Percentiles rank a stretch among this genome's conserved stretches.
phyloP scores from a whole-genome alignment of 2,113 vertebrate genomes.

The Athene cunicularia region DNA sequence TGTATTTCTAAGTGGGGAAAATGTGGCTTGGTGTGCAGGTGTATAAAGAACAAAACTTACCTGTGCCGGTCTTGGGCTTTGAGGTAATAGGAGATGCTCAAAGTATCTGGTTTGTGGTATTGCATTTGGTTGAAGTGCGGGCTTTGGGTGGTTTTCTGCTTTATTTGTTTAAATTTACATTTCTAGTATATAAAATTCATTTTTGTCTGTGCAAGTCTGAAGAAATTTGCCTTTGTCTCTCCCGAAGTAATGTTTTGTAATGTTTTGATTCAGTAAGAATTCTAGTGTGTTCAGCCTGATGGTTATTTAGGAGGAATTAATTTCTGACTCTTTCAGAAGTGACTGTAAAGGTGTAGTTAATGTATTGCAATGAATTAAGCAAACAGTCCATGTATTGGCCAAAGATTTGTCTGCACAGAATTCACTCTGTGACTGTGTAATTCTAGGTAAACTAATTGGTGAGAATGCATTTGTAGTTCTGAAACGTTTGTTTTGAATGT shows the following conservation, averaged over 20 bases:
- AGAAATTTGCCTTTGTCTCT: neutral
- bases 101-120: neutral
- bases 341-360: neutral
- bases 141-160: conserved; percentile 1
- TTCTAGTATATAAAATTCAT: conserved; percentile 25
- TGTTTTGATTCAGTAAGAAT: neutral
- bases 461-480: neutral
- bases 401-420: neutral
- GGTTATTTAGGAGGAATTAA: neutral
- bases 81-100: neutral
- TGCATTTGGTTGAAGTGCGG: neutral
- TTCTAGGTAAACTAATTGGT: neutral
- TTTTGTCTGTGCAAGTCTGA: neutral
- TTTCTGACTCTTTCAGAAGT: neutral
- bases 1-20: neutral
- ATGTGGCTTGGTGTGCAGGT: neutral
- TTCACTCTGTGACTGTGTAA: neutral
- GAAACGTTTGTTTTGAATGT: neutral
- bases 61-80: neutral
- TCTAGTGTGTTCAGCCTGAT: neutral
- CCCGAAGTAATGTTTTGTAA: neutral
- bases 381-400: neutral
- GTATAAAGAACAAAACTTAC: neutral
- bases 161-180: conserved; percentile 43
- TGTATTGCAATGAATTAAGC: neutral